phyloP scores from a whole-genome alignment of 2,888 invertebrate species.

The Polydrusus cervinus region DNA sequence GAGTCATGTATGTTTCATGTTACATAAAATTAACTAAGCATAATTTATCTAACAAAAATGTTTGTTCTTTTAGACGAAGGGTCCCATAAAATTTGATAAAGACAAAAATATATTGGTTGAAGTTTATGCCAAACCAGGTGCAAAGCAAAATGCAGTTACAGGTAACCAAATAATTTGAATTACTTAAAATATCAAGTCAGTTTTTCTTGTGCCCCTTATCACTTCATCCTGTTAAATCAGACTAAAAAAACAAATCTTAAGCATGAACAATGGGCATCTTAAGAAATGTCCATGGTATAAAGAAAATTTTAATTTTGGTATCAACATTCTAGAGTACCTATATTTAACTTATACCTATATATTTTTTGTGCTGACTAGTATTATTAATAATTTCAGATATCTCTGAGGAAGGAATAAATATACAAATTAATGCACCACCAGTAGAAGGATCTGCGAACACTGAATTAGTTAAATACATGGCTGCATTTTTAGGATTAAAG shows the following conservation, averaged over 20 bases:
- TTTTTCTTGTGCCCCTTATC: background rate
- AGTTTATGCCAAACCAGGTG: constrained; percentile 84
- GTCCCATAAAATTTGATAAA: constrained; percentile 73
- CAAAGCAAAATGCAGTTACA: constrained; percentile 81
- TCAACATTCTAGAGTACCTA: too few species aligned
- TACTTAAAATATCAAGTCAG: background rate
- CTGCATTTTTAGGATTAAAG: constrained; percentile 79
- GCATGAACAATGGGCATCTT: too few species aligned
- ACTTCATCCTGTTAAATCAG: too few species aligned
- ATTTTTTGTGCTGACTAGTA: too few species aligned
- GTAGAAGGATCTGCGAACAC: constrained; percentile 87
- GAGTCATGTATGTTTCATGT: constrained; percentile 8
- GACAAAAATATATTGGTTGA: constrained; percentile 77
- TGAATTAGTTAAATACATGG: constrained; percentile 82
- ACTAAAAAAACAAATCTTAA: too few species aligned
- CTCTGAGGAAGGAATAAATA: constrained; percentile 78
- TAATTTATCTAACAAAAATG: background rate
- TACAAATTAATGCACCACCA: constrained; percentile 87
- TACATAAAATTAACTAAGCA: background rate
- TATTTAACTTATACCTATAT: too few species aligned
- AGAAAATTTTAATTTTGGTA: too few species aligned
- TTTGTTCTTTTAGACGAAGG: constrained; percentile 33
- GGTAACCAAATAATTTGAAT: constrained; percentile 52
- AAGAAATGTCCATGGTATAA: too few species aligned
- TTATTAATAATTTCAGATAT: constrained; percentile 71